Evolutionary conservation across 2,797 vertebrate genomes (phyloP).

Genomic region (Sebastiscus tertius): DNA sequence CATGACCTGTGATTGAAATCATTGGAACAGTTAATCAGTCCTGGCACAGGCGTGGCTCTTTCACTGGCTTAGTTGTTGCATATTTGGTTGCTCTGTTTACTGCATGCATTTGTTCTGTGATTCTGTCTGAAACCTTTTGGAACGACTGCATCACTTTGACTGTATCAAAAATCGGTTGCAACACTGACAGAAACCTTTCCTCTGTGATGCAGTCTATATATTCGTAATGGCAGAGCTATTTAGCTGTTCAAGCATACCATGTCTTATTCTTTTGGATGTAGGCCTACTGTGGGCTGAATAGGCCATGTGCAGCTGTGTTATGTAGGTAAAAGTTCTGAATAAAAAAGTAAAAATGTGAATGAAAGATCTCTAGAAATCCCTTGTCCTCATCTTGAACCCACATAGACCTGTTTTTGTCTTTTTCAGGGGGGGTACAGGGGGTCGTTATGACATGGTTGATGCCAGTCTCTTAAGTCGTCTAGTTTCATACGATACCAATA

Average conservation of each 20-base stretch:
- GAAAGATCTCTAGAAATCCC: background rate
- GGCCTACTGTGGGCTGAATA: background rate
- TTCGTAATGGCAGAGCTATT: background rate
- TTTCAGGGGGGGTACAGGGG: too few relatives aligned
- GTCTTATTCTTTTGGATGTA: background rate
- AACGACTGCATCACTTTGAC: background rate
- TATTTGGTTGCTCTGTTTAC: conserved; percentile 44
- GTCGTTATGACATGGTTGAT: too few relatives aligned
- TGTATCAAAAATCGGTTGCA: conserved; percentile 9
- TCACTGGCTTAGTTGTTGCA: conserved; percentile 31
- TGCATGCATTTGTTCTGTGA: conserved; percentile 35
- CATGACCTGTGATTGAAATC: conserved; percentile 40
- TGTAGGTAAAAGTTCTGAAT: background rate
- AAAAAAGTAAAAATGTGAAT: background rate
- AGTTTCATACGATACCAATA: background rate
- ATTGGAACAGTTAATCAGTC: conserved; percentile 48
- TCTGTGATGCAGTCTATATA: background rate
- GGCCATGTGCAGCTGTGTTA: background rate
- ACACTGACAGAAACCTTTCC: background rate
- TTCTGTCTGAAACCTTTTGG: conserved; percentile 12
- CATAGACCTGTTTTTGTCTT: too few relatives aligned
- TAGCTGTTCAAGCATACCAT: background rate
- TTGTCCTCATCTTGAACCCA: background rate
- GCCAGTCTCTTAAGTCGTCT: background rate
- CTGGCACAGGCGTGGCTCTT: conserved; percentile 24